Base-by-base conservation (phyloP, 2,888 invertebrate genomes). In the Drosophila quasianomalipes region DNA sequence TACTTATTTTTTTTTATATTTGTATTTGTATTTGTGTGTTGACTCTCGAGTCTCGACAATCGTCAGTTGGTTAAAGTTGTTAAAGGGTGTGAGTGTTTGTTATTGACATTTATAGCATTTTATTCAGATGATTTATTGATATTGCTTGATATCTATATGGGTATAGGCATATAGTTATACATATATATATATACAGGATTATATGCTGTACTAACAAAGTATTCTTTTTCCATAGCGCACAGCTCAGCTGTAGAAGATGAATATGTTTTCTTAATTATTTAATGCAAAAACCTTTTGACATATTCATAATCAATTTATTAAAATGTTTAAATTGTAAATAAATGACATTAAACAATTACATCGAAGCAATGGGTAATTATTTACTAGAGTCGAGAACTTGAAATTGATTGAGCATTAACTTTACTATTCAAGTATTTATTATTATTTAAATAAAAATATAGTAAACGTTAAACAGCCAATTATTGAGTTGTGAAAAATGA, bases 31-130 rank as follows among this genome's bases (percentile, higher is more conserved):
- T 63, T 60, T 26, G 30, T 49, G 10, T 26, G 53, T 33, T 57
- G 57, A 39, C 39, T 61, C 22, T 33, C 49, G 54, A 52, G 53
- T 47, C 47, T 26, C 47, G 26, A 47, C 65, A 49, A 31, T 67
- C 63, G 79, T 74, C 77, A 74, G 77, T 70, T 78, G 79, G 62
- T 64, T 79, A 26, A 26, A 77, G 58, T 62, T 68, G 71, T 52
- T 16, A 66, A 78, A 62, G 70, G 67, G 61, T 72, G 49, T 28
- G 52, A 35, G 35, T 39, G 26, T 49, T 76, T 37, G 68, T 12
- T 44, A 19, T 44, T 62, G 71, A 70, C 69, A 53, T 52, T 59
- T 47, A 70, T 53, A 28, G 37, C 2, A 7, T 22, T 55, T 55
- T 19, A 10, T 31, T 22, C 10, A 54, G 4, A 22, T 33, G 39